Conservation (phyloP, 2,797 vertebrate genomes). For the Petrocephalus schoutedeni region DNA sequence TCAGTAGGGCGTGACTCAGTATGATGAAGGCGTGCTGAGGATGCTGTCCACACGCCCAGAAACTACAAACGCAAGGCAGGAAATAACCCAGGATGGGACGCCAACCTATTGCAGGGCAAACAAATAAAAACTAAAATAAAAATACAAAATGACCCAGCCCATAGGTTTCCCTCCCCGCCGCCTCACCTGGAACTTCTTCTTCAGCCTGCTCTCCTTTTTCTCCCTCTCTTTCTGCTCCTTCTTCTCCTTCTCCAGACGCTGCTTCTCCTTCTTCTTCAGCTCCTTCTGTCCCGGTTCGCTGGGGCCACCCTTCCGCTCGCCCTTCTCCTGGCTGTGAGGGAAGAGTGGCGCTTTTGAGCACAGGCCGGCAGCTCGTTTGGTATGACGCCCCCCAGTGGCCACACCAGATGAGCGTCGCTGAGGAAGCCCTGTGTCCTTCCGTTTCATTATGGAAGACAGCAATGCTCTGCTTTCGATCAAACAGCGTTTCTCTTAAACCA, state of each 20-base stretch:
- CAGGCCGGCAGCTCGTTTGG: not conserved
- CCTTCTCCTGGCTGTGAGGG: not conserved
- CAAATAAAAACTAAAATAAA: not conserved
- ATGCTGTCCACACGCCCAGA: not conserved
- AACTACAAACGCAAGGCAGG: too few species aligned
- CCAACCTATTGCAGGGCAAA: too few species aligned
- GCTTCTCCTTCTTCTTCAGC: constrained; percentile 64
- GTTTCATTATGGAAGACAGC: not conserved
- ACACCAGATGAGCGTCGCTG: not conserved
- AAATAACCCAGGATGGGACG: too few species aligned
- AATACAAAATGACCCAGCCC: not conserved
- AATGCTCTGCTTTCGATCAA: not conserved
- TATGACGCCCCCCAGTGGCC: not conserved
- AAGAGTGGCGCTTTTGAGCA: not conserved
- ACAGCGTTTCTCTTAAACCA: constrained; percentile 11
- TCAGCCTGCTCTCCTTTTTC: constrained; percentile 65
- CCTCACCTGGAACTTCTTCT: constrained; percentile 69
- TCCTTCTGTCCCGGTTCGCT: constrained; percentile 59
- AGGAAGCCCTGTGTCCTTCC: not conserved
- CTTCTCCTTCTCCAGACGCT: constrained; percentile 61
- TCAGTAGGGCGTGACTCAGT: too few species aligned
- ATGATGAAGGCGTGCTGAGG: not conserved
- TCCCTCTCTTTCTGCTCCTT: constrained; percentile 64
- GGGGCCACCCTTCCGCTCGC: constrained; percentile 31
- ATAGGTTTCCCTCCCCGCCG: not conserved